Percentiles rank a stretch among this genome's conserved stretches.
phyloP scores from a whole-genome alignment of 2,797 vertebrate genomes.

The Aeoliscus strigatus region DNA sequence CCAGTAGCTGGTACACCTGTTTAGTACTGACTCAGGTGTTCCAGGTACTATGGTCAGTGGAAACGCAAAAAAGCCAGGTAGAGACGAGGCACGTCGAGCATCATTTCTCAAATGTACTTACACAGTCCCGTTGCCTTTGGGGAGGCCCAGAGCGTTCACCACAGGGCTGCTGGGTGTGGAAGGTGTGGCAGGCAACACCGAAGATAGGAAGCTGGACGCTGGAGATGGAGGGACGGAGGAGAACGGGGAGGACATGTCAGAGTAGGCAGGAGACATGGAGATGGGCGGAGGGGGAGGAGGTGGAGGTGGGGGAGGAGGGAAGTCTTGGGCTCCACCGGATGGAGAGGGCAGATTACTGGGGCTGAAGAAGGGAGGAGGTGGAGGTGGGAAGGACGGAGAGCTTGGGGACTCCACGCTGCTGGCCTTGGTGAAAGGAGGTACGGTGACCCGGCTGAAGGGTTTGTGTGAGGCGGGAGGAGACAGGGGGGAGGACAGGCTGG shows the following conservation, averaged over 20 bases:
- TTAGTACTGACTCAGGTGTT: too few species aligned
- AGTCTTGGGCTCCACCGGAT: constrained; percentile 65
- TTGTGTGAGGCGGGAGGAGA: constrained; percentile 83
- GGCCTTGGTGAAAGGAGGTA: constrained; percentile 75
- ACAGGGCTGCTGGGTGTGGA: constrained; percentile 71
- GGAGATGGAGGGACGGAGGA: constrained; percentile 79
- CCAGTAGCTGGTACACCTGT: too few species aligned
- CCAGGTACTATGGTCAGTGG: too few species aligned
- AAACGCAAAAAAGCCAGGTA: too few species aligned
- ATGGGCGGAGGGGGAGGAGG: constrained; percentile 68
- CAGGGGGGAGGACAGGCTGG: constrained; percentile 86
- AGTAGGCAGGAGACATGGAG: constrained; percentile 70
- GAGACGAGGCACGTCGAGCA: too few species aligned
- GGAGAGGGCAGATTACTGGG: constrained; percentile 81
- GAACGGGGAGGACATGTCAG: constrained; percentile 77
- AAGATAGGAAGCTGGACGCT: constrained; percentile 87
- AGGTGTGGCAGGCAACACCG: constrained; percentile 84
- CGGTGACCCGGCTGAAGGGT: constrained; percentile 74
- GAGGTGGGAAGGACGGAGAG: constrained; percentile 89
- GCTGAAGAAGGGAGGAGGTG: constrained; percentile 81
- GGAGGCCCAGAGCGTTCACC: constrained; percentile 91
- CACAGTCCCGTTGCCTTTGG: constrained; percentile 88
- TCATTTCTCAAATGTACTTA: too few species aligned
- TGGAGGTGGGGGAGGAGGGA: constrained; percentile 72
- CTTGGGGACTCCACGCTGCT: constrained; percentile 80